Conservation (phyloP, 2,888 invertebrate genomes). For the Dromius quadrimaculatus region DNA sequence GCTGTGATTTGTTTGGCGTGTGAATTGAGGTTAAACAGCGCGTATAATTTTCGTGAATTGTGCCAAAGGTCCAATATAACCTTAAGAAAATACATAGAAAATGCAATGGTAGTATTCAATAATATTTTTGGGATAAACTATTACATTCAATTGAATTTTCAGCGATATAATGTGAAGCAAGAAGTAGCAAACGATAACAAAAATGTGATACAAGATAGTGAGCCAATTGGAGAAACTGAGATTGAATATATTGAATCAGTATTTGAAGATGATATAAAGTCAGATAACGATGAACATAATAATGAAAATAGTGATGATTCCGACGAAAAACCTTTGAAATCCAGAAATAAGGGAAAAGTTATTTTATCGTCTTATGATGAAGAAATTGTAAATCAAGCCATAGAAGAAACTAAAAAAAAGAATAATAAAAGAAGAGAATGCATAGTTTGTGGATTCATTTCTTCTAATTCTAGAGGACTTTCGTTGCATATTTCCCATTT, state of each 20-base stretch:
- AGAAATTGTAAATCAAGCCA: slow-evolving; percentile 58
- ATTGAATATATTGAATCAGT: slow-evolving; percentile 32
- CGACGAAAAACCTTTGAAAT: slow-evolving; percentile 36
- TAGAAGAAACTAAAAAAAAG: slow-evolving; percentile 56
- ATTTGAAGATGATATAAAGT: slow-evolving; percentile 25
- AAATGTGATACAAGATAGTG: slow-evolving; percentile 49
- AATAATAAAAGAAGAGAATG: slow-evolving; percentile 58
- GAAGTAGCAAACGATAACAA: slow-evolving; percentile 41
- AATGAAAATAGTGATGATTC: slow-evolving; percentile 43
- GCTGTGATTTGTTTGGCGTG: slow-evolving; percentile 57
- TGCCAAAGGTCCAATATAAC: slow-evolving; percentile 57
- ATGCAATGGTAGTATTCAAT: slow-evolving; percentile 21
- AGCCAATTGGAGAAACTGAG: slow-evolving; percentile 18
- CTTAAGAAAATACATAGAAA: slow-evolving; percentile 52
- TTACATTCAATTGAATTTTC: slow-evolving; percentile 11
- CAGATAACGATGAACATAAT: slow-evolving; percentile 37
- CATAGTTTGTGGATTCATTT: slow-evolving; percentile 58
- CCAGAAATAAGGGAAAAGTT: slow-evolving; percentile 16
- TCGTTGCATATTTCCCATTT: slow-evolving; percentile 60
- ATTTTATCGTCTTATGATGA: slow-evolving; percentile 56
- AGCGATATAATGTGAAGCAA: slow-evolving; percentile 40
- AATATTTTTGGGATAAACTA: neutral
- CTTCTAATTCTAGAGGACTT: slow-evolving; percentile 56
- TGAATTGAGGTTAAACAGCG: slow-evolving; percentile 58
- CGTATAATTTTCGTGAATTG: slow-evolving; percentile 58